phyloP scores from a whole-genome alignment of 1,140 invertebrate species.

The Neodiprion fabricii region DNA sequence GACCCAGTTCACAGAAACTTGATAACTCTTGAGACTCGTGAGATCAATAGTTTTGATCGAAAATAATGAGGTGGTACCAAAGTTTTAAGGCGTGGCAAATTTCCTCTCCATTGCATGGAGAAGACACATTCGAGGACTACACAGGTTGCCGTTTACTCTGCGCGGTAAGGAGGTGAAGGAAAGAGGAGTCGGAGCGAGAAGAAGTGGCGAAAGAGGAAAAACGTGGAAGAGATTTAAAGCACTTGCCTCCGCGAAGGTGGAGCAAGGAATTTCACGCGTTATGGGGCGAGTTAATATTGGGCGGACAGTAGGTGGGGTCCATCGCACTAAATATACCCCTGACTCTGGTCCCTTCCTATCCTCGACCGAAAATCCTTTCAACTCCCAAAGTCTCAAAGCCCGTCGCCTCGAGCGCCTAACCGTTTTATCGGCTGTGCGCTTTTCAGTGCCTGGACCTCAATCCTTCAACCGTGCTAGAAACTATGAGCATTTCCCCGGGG shows the following conservation, averaged over 20 bases:
- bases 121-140: slow-evolving; percentile 32
- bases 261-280: slow-evolving; percentile 48
- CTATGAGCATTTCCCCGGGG: no score
- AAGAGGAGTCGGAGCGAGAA: neutral
- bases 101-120: neutral
- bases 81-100: no score
- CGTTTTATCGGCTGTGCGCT: neutral
- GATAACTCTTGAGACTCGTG: no score
- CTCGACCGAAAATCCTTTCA: slow-evolving; percentile 2
- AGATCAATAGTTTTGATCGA: no score
- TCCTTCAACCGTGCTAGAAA: no score
- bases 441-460: no score
- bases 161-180: neutral
- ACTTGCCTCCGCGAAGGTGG: slow-evolving; percentile 27
- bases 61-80: no score
- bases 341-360: neutral
- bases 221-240: slow-evolving; percentile 36
- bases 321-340: slow-evolving; percentile 44
- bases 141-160: slow-evolving; percentile 44
- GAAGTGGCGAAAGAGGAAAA: neutral
- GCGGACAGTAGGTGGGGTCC: slow-evolving; percentile 46
- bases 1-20: no score
- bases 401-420: neutral
- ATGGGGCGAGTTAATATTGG: slow-evolving; percentile 50
- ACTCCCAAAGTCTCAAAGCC: neutral